Percentiles rank a stretch among this genome's conserved stretches.
phyloP scores from a whole-genome alignment of 1,140 invertebrate genomes.

The Cotesia vestalis region DNA sequence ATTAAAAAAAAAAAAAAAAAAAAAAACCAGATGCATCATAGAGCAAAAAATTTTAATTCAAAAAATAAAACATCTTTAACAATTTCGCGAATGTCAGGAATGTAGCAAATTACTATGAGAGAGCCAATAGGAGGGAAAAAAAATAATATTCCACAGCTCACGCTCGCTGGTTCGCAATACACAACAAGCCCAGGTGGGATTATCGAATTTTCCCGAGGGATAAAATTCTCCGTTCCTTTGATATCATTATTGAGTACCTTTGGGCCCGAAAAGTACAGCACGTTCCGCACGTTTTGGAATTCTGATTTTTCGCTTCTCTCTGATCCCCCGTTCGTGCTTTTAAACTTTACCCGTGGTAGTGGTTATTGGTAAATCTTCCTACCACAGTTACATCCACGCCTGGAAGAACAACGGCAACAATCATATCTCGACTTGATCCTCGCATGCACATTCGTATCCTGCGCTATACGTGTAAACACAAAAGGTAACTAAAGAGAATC shows the following conservation, averaged over 20 bases:
- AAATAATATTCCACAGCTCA: not conserved
- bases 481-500: not conserved
- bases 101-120: slow-evolving; percentile 4
- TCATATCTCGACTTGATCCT: too few relatives aligned
- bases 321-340: slow-evolving; percentile 1
- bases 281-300: slow-evolving; percentile 26
- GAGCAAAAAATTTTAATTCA: not conserved
- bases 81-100: slow-evolving; percentile 7
- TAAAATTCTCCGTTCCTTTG: slow-evolving; percentile 25
- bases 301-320: slow-evolving; percentile 17
- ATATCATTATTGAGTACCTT: slow-evolving; percentile 33
- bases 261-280: slow-evolving; percentile 24
- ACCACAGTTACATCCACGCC: not conserved
- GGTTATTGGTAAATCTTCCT: too few relatives aligned
- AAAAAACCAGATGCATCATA: not conserved
- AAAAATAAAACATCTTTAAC: not conserved
- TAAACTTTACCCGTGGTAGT: too few relatives aligned
- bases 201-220: slow-evolving; percentile 15
- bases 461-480: not conserved
- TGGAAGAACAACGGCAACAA: too few relatives aligned
- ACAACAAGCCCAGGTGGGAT: slow-evolving; percentile 14
- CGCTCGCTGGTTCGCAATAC: too few relatives aligned
- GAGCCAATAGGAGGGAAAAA: not conserved
- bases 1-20: not conserved
- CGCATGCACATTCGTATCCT: not conserved